Conservation (phyloP, 2,888 invertebrate species). For the Mythimna albipuncta region DNA sequence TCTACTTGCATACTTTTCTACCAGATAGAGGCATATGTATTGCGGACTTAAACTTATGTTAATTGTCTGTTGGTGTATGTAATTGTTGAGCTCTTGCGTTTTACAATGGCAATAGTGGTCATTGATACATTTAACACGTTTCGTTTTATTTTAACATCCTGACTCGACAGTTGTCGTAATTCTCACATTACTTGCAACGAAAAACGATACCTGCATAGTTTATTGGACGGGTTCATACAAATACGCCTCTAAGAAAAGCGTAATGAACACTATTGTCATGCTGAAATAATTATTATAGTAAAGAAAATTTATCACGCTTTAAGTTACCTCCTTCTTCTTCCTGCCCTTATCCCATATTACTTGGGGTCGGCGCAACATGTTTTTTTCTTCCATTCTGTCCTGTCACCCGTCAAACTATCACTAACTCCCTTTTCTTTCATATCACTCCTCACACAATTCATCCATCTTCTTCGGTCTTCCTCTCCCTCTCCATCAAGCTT, state of each 20-base stretch:
- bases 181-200: not conserved
- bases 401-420: too few relatives aligned
- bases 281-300: not conserved
- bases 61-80: too few relatives aligned
- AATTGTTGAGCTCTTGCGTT: not conserved
- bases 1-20: too few relatives aligned
- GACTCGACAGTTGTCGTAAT: not conserved
- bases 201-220: not conserved
- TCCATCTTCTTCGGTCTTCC: too few relatives aligned
- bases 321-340: not conserved
- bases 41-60: too few relatives aligned
- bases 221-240: not conserved
- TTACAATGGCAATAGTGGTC: not conserved
- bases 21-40: too few relatives aligned
- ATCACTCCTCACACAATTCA: too few relatives aligned
- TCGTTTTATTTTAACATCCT: not conserved
- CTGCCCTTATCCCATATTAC: too few relatives aligned
- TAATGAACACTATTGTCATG: not conserved
- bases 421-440: too few relatives aligned
- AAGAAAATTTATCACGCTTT: constrained; percentile 18
- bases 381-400: too few relatives aligned
- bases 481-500: constrained; percentile 3
- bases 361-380: too few relatives aligned
- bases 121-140: not conserved
- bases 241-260: not conserved